Base-by-base conservation (phyloP, 2,797 vertebrate species). In the Aulostomus chinensis region DNA sequence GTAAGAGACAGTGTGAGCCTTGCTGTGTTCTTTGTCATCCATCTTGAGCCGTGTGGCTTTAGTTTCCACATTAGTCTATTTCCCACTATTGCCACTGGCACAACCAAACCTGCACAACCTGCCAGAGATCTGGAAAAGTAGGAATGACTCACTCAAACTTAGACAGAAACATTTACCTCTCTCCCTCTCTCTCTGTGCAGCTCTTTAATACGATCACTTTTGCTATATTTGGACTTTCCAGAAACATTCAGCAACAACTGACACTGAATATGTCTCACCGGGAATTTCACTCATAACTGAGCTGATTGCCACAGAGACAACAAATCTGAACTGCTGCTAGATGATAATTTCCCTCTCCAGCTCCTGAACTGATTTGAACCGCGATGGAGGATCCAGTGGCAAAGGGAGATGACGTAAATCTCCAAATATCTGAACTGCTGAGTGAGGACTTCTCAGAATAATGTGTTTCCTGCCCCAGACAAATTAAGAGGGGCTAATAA, bases 41-140 rank as follows among this genome's bases (percentile, higher is more conserved):
- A 81, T 85, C 79, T 87, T 88, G 87, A 78, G 86, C 81, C 56
- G 65, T 88, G 89, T 68, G 83, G 87, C 86, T 90, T 90, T 21
- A 88, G 71, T 91, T 92, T 91, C 89, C 90, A 91, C 88, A 90
- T 88, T 86, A 86, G 80, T 85, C 77, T 72, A 76, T 80, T 83
- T 78, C 75, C 75, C 83, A 80, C 76, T 91, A 80, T 90, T 92
- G 85, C 87, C 89, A 80, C 88, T 90, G 87, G 88, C 88, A 74
- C 74, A 58, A 61, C n/a, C 48, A 22, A 38, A 67, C 68, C 81
- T 75, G 65, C 61, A 45, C 39, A 49, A 43, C 17, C 68, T 51
- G 85, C 87, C 87, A 91, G 80, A 91, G 86, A 91, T 91, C 88
- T 92, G 91, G 91, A 92, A 91, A 92, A 89, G 85, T 88, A 78